These are phyloP conservation scores for Mirounga angustirostris DNA, from an alignment of 2,113 vertebrate genomes.

Conservation along the genomic window DNA sequence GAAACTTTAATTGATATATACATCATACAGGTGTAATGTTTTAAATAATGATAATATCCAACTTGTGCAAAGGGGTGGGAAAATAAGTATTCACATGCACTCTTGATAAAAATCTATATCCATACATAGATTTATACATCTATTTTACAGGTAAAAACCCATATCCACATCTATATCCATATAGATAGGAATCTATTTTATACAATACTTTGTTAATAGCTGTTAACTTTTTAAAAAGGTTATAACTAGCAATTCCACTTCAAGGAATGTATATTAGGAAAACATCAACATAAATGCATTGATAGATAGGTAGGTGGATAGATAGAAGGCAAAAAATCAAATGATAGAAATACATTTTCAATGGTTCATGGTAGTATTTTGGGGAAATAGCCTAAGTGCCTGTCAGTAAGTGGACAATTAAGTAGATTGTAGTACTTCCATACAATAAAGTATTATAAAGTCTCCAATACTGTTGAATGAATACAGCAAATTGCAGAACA, in stretches of 20 bases:
- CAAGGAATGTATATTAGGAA: neutral
- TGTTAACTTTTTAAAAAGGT: neutral
- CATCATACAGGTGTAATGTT: neutral
- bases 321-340: neutral
- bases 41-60: neutral
- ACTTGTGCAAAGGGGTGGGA: neutral
- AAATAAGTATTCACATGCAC: neutral
- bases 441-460: neutral
- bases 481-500: neutral
- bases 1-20: neutral
- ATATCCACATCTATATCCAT: neutral
- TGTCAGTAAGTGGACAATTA: neutral
- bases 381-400: neutral
- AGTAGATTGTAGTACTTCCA: neutral
- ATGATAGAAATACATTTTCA: neutral
- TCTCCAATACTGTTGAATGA: neutral
- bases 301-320: neutral
- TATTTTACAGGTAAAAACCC: neutral
- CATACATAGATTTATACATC: neutral
- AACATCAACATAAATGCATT: constrained; percentile 7
- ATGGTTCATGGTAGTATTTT: constrained; percentile 41
- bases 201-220: neutral
- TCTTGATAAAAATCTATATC: neutral
- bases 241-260: constrained; percentile 23
- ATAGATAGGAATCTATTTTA: neutral